Conservation (phyloP, 2,113 vertebrate species). For the Psettodes erumei region DNA sequence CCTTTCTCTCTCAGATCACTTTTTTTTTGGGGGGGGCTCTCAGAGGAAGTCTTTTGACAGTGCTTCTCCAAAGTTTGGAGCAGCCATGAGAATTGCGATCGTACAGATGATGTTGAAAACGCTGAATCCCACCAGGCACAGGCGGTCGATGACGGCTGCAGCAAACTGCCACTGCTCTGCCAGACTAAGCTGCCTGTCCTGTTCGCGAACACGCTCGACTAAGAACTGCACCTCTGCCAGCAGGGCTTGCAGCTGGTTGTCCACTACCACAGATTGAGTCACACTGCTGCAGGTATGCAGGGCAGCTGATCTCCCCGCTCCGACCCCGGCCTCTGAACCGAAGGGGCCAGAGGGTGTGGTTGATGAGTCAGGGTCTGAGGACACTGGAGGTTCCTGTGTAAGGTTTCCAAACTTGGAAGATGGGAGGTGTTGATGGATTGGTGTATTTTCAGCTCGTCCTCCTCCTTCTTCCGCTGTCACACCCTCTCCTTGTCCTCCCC, state of each 20-base stretch:
- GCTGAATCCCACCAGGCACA: slow-evolving; percentile 85
- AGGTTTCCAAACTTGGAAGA: slow-evolving; percentile 81
- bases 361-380: slow-evolving; percentile 51
- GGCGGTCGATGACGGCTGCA: slow-evolving; percentile 83
- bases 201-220: slow-evolving; percentile 81
- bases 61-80: slow-evolving; percentile 85
- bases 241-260: slow-evolving; percentile 82
- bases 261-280: slow-evolving; percentile 82
- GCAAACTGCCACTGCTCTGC: slow-evolving; percentile 86
- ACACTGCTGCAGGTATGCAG: slow-evolving; percentile 24
- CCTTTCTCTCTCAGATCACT: neutral
- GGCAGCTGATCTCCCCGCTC: slow-evolving; percentile 29
- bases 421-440: slow-evolving; percentile 47
- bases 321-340: slow-evolving; percentile 75
- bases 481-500: slow-evolving; percentile 56
- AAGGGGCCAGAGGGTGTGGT: slow-evolving; percentile 58
- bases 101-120: slow-evolving; percentile 87
- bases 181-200: slow-evolving; percentile 80
- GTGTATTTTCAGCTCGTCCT: slow-evolving; percentile 43
- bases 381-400: slow-evolving; percentile 74
- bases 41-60: slow-evolving; percentile 86
- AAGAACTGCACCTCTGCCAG: slow-evolving; percentile 82
- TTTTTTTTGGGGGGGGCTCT: slow-evolving; percentile 48
- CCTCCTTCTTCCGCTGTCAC: slow-evolving; percentile 26
- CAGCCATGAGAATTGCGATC: slow-evolving; percentile 87